Base-by-base conservation (phyloP, 1,140 invertebrate species). In the Thrips palmi region DNA sequence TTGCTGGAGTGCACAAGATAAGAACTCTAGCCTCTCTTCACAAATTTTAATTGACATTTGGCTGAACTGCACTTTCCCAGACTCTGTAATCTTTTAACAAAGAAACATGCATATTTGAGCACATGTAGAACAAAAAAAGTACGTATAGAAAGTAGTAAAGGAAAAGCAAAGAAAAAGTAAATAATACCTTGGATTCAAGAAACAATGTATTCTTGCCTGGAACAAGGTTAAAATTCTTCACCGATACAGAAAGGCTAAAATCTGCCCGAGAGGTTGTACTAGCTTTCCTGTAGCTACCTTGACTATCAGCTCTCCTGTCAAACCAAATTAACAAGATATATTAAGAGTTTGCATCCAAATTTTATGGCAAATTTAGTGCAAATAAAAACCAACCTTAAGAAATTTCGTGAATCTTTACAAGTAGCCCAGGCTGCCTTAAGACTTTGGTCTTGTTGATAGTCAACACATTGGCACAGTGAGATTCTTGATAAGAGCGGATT, bases 371-470 rank as follows among this genome's bases (percentile, higher is more conserved):
- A 14, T 31, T 17, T 6, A 31, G 12, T 6, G 12, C 29, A n/a
- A n/a, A n/a, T 6, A 31, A 12, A 31, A 31, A 17, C 5, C 12
- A 18, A 20, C 17, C 33, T 8, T 34, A n/a, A 5, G 33, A 34
- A 20, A 5, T 21, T 18, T 21, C 19, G 6, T 31, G 5, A 6
- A 31, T 44, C 53, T 62, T 65, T 37, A 75, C 35, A 34, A 55
- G 12, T 48, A 56, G 34, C 65, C 49, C 64, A 74, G 19, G 65
- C 70, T 15, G 74, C 67, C 29, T 65, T 69, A 1, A 83, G 52
- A 37, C 70, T 75, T 49, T 74, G 79, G 51, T 87, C 80, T 51
- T 86, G 71, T 52, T 82, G 78, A 45, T 75, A 77, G 47, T 83
- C 75, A 20, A 83, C 55, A 49, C 74, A 70, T 1, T 74, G 68